These are phyloP conservation scores for Tachina grossa DNA, from an alignment of 2,888 invertebrate species.

Conservation along the genomic window DNA sequence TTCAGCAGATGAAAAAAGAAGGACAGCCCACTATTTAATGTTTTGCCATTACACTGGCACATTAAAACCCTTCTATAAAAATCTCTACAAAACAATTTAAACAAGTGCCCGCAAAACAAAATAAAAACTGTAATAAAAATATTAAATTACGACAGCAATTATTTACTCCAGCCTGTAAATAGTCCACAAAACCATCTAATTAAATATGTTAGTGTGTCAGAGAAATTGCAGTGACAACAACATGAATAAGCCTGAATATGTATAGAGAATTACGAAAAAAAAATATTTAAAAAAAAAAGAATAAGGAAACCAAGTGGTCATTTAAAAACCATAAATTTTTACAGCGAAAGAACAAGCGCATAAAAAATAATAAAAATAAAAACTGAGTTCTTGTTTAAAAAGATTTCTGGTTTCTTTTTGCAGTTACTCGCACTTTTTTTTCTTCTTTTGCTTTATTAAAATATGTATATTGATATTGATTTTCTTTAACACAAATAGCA, in stretches of 20 bases:
- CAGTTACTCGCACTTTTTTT: not conserved
- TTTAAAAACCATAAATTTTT: slow-evolving; percentile 66
- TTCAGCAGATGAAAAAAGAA: no score
- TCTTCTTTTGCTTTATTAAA: slow-evolving; percentile 47
- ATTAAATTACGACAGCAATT: slow-evolving; percentile 19
- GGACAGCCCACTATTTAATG: no score
- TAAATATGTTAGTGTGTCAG: slow-evolving; percentile 68
- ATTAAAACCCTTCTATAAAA: not conserved
- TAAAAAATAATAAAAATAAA: slow-evolving; percentile 11
- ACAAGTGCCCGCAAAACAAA: not conserved
- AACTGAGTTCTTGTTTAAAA: slow-evolving; percentile 37
- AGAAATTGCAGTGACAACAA: slow-evolving; percentile 37
- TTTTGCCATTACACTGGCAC: no score
- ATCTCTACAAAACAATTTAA: not conserved
- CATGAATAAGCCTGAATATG: not conserved
- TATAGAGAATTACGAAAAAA: slow-evolving; percentile 5
- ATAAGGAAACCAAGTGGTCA: slow-evolving; percentile 57
- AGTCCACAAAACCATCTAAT: slow-evolving; percentile 28
- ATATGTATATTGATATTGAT: slow-evolving; percentile 63
- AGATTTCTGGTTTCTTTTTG: slow-evolving; percentile 11
- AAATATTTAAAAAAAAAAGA: slow-evolving; percentile 1
- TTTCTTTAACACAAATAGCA: slow-evolving; percentile 19
- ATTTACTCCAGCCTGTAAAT: not conserved
- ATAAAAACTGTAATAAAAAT: slow-evolving; percentile 8
- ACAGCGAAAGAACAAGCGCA: slow-evolving; percentile 13